These are phyloP conservation scores for Gallirallus australis DNA, from an alignment of 2,797 vertebrate genomes.

Conservation along the genomic window DNA sequence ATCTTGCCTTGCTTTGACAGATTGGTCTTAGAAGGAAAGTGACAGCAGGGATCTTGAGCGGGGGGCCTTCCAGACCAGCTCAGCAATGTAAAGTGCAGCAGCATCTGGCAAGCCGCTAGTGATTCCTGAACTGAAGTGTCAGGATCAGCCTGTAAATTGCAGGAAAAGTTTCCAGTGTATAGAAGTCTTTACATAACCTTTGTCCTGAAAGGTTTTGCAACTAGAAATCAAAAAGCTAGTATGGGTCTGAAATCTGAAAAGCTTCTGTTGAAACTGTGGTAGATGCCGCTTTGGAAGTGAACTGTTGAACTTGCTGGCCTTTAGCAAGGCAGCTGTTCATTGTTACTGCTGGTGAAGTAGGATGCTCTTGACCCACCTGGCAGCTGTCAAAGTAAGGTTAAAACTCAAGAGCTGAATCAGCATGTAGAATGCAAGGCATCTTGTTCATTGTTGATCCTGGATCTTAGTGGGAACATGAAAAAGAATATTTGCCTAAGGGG, in stretches of 20 bases:
- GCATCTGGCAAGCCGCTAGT: not conserved
- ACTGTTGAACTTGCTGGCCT: not conserved
- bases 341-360: not conserved
- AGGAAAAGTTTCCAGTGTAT: not conserved
- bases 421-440: not conserved
- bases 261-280: not conserved
- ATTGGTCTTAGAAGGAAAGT: not conserved
- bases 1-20: not conserved
- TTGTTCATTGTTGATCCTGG: not conserved
- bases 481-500: not conserved
- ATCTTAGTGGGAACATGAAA: not conserved
- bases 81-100: not conserved
- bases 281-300: not conserved
- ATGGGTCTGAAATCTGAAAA: not conserved
- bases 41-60: not conserved
- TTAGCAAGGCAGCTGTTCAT: rapidly evolving
- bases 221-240: not conserved
- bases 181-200: not conserved
- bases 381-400: not conserved
- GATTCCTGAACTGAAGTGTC: not conserved
- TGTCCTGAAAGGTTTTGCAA: not conserved
- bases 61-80: not conserved
- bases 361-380: not conserved
- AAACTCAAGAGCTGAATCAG: not conserved
- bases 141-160: not conserved